Conservation (phyloP, 2,113 vertebrate species). For the Zosterops lateralis region DNA sequence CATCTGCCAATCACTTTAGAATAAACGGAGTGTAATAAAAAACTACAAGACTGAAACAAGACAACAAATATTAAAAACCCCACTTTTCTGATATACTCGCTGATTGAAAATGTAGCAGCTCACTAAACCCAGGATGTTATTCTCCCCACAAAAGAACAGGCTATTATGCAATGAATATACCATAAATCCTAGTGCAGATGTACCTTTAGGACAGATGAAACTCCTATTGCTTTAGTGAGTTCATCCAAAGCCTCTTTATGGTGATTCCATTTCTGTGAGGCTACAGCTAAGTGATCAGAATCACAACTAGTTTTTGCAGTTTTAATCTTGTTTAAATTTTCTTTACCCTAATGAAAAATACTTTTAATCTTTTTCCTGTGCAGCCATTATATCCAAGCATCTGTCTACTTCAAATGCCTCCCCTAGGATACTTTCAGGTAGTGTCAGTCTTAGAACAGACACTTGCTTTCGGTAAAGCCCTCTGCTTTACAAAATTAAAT, state of each 20-base stretch:
- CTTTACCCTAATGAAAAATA: neutral
- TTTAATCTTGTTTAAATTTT: neutral
- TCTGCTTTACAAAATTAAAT: neutral
- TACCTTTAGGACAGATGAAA: slow-evolving; percentile 17
- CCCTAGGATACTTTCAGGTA: neutral
- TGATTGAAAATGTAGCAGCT: neutral
- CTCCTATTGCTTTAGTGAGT: slow-evolving; percentile 15
- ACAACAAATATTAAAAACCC: neutral
- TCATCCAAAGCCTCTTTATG: slow-evolving; percentile 11
- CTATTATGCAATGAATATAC: neutral
- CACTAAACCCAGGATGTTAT: neutral
- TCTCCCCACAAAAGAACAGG: neutral
- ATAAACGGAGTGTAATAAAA: neutral
- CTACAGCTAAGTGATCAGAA: neutral
- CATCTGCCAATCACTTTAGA: slow-evolving; percentile 7
- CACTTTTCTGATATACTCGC: neutral
- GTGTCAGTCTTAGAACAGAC: neutral
- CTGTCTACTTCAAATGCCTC: neutral
- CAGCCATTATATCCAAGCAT: neutral
- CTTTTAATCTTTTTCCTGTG: neutral
- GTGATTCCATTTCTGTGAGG: neutral
- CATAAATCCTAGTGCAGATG: neutral
- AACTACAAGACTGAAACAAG: neutral
- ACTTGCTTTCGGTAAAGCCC: neutral
- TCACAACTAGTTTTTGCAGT: neutral